Evolutionary conservation across 2,797 vertebrate genomes (phyloP).

Genomic region (Lepilemur ruficaudatus): DNA sequence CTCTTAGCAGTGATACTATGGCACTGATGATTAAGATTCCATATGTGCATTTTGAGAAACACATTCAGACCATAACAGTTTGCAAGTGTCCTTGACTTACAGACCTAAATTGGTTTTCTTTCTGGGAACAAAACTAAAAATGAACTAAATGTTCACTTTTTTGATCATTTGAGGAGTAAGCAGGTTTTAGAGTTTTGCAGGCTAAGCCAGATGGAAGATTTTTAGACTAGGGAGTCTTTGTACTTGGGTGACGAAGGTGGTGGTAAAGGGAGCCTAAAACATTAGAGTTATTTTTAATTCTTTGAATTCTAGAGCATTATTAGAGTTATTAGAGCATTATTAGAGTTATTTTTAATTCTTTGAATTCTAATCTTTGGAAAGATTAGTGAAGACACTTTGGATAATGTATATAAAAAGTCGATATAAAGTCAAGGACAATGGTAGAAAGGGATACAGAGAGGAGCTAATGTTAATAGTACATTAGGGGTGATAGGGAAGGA

Average conservation of each 20-base stretch:
- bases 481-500: not conserved
- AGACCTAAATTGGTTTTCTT: constrained; percentile 18
- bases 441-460: not conserved
- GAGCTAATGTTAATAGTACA: not conserved
- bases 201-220: constrained; percentile 37
- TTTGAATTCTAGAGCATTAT: constrained; percentile 11
- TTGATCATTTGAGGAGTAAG: constrained; percentile 53
- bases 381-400: not conserved
- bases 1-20: not conserved
- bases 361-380: not conserved
- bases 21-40: not conserved
- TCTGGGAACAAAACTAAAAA: constrained; percentile 54
- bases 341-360: not conserved
- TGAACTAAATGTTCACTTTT: not conserved
- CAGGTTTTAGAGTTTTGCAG: constrained; percentile 42
- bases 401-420: not conserved
- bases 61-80: not conserved
- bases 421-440: not conserved
- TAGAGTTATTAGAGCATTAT: not conserved
- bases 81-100: constrained; percentile 28
- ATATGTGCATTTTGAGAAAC: not conserved
- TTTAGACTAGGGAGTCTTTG: constrained; percentile 35
- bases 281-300: constrained; percentile 42
- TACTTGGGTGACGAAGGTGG: constrained; percentile 14
- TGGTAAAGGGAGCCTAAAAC: constrained; percentile 42